These are phyloP conservation scores for Callithrix jacchus DNA, from an alignment of 2,113 vertebrate genomes.

Conservation along the genomic window DNA sequence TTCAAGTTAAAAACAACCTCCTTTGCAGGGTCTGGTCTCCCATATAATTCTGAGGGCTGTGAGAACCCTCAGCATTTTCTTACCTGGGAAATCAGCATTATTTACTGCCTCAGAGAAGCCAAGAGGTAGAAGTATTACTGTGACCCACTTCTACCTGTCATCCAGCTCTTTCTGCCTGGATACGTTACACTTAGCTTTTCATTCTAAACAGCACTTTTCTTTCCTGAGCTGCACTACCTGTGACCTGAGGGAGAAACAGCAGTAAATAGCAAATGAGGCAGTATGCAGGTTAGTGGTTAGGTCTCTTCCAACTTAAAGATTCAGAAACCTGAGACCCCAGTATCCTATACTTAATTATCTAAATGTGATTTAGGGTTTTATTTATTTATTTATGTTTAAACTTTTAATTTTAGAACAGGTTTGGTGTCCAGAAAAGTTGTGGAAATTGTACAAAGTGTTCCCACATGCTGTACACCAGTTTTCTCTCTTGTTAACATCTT, in stretches of 20 bases:
- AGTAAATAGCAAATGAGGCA: neutral
- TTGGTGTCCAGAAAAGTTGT: neutral
- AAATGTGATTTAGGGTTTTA: neutral
- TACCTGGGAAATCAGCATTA: neutral
- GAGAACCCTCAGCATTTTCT: neutral
- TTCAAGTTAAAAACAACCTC: slow-evolving; percentile 30
- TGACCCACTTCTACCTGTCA: neutral
- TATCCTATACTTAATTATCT: neutral
- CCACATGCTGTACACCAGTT: neutral
- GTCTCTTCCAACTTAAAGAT: neutral
- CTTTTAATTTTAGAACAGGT: neutral
- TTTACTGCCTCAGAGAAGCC: neutral
- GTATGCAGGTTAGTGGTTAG: neutral
- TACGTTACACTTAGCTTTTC: neutral
- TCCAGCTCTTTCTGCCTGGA: neutral
- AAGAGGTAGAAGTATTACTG: neutral
- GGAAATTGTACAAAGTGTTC: neutral
- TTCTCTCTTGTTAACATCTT: neutral
- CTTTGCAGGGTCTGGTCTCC: slow-evolving; percentile 14
- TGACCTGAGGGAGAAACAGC: neutral
- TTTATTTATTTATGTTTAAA: neutral
- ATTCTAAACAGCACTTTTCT: neutral
- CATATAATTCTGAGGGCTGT: neutral
- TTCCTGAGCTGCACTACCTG: neutral
- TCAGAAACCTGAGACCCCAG: neutral